Conservation (phyloP, 2,113 vertebrate species). For the Siphamia tubifer region DNA sequence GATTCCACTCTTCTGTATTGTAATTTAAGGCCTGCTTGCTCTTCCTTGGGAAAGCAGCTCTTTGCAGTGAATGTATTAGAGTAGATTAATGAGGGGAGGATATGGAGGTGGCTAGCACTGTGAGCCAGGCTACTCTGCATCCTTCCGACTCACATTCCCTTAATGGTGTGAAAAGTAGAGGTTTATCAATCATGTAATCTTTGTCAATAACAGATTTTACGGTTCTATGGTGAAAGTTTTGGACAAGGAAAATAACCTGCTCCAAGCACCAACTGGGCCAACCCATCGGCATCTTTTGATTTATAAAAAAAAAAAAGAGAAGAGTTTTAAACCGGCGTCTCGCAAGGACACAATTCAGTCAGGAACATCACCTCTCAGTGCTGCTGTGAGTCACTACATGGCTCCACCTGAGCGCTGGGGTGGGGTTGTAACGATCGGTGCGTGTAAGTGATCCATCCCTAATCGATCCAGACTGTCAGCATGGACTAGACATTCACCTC, state of each 20-base stretch:
- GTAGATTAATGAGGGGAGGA: constrained; percentile 77
- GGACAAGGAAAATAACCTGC: neutral
- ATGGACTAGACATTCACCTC: constrained; percentile 81
- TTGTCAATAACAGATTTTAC: constrained; percentile 41
- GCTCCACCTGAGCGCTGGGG: constrained; percentile 70
- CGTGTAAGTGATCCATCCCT: constrained; percentile 78
- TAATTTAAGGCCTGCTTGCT: constrained; percentile 79
- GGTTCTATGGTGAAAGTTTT: constrained; percentile 14
- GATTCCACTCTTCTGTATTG: constrained; percentile 79
- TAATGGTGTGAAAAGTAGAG: constrained; percentile 45
- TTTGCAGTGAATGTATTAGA: constrained; percentile 76
- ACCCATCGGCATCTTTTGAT: no score
- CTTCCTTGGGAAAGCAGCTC: constrained; percentile 72
- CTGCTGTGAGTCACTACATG: constrained; percentile 37
- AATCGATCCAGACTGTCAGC: constrained; percentile 82
- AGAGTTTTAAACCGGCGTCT: neutral
- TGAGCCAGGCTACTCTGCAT: constrained; percentile 57
- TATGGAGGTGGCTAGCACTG: constrained; percentile 65
- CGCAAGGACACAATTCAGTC: constrained; percentile 31
- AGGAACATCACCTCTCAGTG: constrained; percentile 42
- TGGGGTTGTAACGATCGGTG: constrained; percentile 73
- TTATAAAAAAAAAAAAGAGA: no score
- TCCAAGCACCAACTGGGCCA: neutral
- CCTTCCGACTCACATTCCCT: constrained; percentile 41
- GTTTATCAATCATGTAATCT: constrained; percentile 56